Evolutionary conservation across 2,888 invertebrate species (phyloP), one percentile per base, ranked within the genome.

Genomic region (Arctia plantaginis): DNA sequence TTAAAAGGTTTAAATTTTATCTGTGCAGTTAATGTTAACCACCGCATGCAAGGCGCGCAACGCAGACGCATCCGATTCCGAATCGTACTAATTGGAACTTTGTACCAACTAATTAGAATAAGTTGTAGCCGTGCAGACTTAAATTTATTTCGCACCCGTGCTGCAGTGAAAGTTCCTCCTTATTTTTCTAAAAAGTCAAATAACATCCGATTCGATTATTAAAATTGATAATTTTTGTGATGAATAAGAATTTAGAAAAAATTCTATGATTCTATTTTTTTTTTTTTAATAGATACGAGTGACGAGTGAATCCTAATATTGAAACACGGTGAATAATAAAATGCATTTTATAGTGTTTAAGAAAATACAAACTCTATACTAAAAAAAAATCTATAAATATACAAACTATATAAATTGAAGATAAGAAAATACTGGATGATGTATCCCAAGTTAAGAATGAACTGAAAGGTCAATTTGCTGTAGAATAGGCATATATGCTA

Each of bases 1-100:
- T 93, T 93, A 94, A 93, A 90, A 88, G 88, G 89, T 87, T 93
- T 93, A 92, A 94, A 93, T 92, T 91, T 93, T 93, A 93, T 93
- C 93, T 90, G 90, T 87, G 89, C 90, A 90, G 90, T 92, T 93
- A 93, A 93, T 93, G 91, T 90, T 91, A 91, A 90, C 91, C 92
- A 91, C 91, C 90, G 87, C 81, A 83, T 81, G 86, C 79, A 85
- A 79, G 75, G 85, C 80, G 82, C 84, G 83, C 77, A 82, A 86
- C 82, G 80, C 87, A 73, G 82, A 82, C 88, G 85, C 90, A 88
- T 89, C 87, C 89, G 91, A 92, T 93, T 87, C 90, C 85, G 86
- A 89, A 90, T 90, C 89, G 88, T 90, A 92, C 93, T 94, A 93
- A 94, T 94, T 93, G 93, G 92, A 87, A 89, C 88, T 90, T 88